These are phyloP conservation scores for Andrena dorsata DNA, from an alignment of 2,888 invertebrate genomes.

Conservation along the genomic window DNA sequence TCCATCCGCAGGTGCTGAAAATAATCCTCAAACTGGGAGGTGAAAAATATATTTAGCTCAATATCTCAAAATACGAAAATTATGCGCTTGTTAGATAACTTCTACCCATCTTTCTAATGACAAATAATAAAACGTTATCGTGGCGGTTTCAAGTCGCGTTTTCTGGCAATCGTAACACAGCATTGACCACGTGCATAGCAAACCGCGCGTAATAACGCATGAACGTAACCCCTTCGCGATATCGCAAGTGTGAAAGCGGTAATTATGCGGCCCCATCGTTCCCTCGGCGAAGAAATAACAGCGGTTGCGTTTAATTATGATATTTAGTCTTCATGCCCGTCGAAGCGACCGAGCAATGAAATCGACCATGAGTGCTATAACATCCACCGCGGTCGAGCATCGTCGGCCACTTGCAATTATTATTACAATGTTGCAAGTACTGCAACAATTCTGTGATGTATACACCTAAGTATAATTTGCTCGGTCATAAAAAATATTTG, in stretches of 20 bases:
- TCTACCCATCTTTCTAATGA: no score
- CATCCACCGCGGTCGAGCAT: neutral
- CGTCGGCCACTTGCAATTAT: neutral
- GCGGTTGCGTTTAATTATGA: slow-evolving; percentile 31
- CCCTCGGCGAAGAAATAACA: slow-evolving; percentile 19
- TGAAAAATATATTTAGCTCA: no score
- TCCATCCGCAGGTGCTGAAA: no score
- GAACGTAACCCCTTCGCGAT: neutral
- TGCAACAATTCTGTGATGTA: no score
- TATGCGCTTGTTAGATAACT: no score
- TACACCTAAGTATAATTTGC: no score
- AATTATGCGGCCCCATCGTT: slow-evolving; percentile 34
- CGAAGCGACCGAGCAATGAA: slow-evolving; percentile 33
- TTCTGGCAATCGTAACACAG: neutral
- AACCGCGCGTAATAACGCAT: slow-evolving; percentile 21
- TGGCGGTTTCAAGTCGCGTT: no score
- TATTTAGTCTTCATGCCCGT: slow-evolving; percentile 2
- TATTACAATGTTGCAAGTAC: no score
- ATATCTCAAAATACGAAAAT: no score
- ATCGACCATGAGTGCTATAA: slow-evolving; percentile 21
- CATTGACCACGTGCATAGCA: slow-evolving; percentile 1
- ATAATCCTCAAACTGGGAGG: no score
- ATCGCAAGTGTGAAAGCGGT: slow-evolving; percentile 29
- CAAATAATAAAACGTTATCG: no score
- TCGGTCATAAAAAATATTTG: no score